Percentiles rank a stretch among this genome's conserved stretches.
These are phyloP conservation scores for Brachionus plicatilis DNA, from an alignment of 1,140 invertebrate genomes.

Conservation along the genomic window DNA sequence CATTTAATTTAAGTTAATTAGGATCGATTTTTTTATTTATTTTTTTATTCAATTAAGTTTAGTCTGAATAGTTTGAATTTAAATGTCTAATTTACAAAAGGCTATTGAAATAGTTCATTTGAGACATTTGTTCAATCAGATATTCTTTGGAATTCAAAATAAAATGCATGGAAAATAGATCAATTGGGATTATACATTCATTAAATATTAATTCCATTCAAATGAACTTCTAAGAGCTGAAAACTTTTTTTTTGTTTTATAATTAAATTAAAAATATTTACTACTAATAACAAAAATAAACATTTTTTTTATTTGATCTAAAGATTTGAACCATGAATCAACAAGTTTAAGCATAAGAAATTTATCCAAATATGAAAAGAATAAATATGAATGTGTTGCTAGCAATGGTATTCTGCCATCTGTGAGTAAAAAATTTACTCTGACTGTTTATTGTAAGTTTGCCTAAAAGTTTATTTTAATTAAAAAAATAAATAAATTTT, in stretches of 20 bases:
- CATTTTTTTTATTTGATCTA: not conserved
- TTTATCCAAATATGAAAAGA: conserved; percentile 15
- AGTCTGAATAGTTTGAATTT: not conserved
- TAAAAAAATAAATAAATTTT: not conserved
- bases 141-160: not conserved
- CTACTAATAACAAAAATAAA: not conserved
- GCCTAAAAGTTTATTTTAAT: not conserved
- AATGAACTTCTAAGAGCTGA: not conserved
- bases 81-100: not conserved
- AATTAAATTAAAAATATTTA: conserved; percentile 13
- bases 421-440: conserved; percentile 36
- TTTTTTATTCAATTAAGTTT: not conserved
- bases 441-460: conserved; percentile 35
- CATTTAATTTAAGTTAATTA: not conserved
- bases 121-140: not conserved
- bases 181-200: not conserved
- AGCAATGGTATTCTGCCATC: conserved; percentile 39
- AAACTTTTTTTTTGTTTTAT: not conserved
- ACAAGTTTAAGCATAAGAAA: conserved; percentile 15
- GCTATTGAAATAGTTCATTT: not conserved
- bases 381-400: conserved; percentile 39
- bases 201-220: conserved; percentile 29
- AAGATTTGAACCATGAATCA: conserved; percentile 37
- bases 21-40: not conserved
- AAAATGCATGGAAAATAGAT: not conserved